Evolutionary conservation across 2,888 invertebrate genomes (phyloP).

Genomic region (Erynnis tages): DNA sequence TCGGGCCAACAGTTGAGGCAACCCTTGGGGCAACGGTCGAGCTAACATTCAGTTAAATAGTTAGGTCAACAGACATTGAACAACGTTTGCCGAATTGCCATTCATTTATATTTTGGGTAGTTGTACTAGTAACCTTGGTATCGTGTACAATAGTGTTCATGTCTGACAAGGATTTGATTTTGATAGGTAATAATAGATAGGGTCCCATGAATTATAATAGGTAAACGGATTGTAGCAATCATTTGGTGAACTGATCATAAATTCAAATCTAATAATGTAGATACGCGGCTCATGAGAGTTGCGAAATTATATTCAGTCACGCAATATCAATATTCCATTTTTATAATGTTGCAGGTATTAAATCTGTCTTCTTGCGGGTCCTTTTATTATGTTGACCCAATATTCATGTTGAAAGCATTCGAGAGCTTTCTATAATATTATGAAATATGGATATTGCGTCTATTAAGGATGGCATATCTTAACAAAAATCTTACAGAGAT

Average conservation of each 20-base stretch:
- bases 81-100: no score
- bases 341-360: slow-evolving; percentile 15
- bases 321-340: slow-evolving; percentile 21
- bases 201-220: slow-evolving; percentile 22
- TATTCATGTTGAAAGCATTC: neutral
- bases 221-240: slow-evolving; percentile 14
- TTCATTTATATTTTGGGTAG: neutral
- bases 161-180: slow-evolving; percentile 14
- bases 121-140: neutral
- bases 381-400: slow-evolving; percentile 14
- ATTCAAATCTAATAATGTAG: slow-evolving; percentile 19
- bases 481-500: no score
- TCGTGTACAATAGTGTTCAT: slow-evolving; percentile 11
- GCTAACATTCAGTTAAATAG: no score
- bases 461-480: neutral
- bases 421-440: neutral
- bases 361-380: slow-evolving; percentile 9
- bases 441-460: neutral
- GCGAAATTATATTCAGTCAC: slow-evolving; percentile 21
- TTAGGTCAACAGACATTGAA: no score
- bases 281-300: slow-evolving; percentile 8
- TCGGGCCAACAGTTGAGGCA: no score
- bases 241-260: slow-evolving; percentile 21
- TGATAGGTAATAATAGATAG: slow-evolving; percentile 15
- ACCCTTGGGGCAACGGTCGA: no score